Conservation (phyloP, 2,113 vertebrate species). For the Ginglymostoma cirratum region DNA sequence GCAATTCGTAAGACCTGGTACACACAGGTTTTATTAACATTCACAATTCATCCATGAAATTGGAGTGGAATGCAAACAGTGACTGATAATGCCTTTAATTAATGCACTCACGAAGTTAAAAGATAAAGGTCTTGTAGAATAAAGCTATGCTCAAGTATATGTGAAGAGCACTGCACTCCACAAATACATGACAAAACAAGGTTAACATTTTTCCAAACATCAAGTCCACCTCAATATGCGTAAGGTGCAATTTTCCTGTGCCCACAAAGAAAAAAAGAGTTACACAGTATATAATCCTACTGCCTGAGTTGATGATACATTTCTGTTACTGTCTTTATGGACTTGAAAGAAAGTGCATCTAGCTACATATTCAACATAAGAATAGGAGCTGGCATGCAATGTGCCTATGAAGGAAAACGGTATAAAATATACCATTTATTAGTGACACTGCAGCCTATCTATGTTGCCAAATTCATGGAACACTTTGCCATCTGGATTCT, state of each 20-base stretch:
- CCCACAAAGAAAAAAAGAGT: neutral
- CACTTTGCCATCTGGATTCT: neutral
- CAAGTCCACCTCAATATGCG: neutral
- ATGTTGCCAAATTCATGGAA: neutral
- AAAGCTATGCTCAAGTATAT: neutral
- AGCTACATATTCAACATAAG: neutral
- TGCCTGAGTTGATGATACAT: neutral
- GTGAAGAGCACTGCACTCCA: too few relatives aligned
- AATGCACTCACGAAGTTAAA: neutral
- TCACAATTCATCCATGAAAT: conserved; percentile 14
- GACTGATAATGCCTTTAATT: neutral
- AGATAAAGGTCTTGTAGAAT: neutral
- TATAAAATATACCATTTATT: neutral
- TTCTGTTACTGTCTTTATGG: neutral
- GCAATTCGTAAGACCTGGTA: neutral
- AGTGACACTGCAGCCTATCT: neutral
- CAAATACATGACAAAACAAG: neutral
- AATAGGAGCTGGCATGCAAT: neutral
- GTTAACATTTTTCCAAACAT: neutral
- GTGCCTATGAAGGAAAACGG: neutral
- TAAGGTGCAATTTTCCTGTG: neutral
- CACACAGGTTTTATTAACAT: neutral
- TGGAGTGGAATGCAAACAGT: neutral
- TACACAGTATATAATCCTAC: neutral
- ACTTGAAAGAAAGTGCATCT: neutral